Percentiles rank a stretch among this genome's conserved stretches.
These are phyloP conservation scores for Tachyglossus aculeatus DNA, from an alignment of 2,797 vertebrate species.

Conservation along the genomic window DNA sequence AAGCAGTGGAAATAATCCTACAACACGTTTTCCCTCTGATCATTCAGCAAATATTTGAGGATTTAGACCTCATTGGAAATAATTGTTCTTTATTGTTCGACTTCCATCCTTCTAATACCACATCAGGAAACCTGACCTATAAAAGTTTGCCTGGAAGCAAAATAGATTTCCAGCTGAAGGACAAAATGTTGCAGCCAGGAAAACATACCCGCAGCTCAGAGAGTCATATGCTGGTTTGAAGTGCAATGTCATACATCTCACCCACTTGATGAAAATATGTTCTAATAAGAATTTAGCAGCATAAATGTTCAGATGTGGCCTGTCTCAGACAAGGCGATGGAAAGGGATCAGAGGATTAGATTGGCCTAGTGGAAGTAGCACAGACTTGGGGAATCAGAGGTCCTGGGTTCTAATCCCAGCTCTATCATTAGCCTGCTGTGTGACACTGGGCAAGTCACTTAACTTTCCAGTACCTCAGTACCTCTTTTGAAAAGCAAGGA, in stretches of 20 bases:
- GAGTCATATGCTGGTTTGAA: conserved; percentile 6
- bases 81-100: neutral
- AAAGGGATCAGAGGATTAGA: no score
- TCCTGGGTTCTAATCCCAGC: no score
- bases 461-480: no score
- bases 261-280: neutral
- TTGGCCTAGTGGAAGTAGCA: no score
- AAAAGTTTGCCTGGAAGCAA: conserved; percentile 17
- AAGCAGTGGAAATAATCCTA: no score
- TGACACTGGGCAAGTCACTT: no score
- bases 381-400: no score
- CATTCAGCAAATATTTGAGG: no score
- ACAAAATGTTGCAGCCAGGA: conserved; percentile 35
- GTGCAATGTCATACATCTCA: neutral
- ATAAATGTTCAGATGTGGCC: no score
- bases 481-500: no score
- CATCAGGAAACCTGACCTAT: conserved; percentile 21
- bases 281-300: neutral
- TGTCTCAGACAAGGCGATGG: no score
- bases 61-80: conserved; percentile 17
- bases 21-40: neutral
- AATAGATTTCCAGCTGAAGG: conserved; percentile 39
- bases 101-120: conserved; percentile 32
- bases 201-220: conserved; percentile 1
- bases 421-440: no score